Percentiles rank a stretch among this genome's conserved stretches.
phyloP scores from a whole-genome alignment of 37 sponge, comb jelly and placozoan genomes.

The Dysidea cf. avara region DNA sequence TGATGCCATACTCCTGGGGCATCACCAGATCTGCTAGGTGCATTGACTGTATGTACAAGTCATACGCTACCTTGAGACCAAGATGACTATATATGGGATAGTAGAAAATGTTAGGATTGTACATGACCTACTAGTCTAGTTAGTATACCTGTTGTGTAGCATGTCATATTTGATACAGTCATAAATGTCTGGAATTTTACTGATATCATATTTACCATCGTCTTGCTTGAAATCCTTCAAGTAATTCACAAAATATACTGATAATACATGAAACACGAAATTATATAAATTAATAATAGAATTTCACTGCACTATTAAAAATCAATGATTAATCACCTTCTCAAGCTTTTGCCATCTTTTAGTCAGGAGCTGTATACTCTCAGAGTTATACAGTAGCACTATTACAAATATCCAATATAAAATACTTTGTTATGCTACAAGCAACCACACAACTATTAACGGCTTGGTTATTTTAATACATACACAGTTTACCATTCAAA shows the following conservation, averaged over 20 bases:
- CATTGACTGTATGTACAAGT: constrained; percentile 58
- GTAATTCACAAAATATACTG: neutral
- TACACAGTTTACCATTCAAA: no score
- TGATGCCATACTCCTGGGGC: constrained; percentile 98
- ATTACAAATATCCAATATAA: no score
- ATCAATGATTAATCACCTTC: no score
- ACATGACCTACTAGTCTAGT: neutral
- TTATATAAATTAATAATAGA: no score
- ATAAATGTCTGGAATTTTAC: constrained; percentile 95
- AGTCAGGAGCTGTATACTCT: constrained; percentile 71
- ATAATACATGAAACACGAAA: no score
- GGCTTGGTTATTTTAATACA: no score
- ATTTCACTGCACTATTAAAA: no score
- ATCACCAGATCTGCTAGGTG: constrained; percentile 90
- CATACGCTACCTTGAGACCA: constrained; percentile 33
- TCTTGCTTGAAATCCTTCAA: constrained; percentile 65
- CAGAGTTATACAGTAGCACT: neutral
- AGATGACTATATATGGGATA: constrained; percentile 32
- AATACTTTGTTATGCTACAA: no score
- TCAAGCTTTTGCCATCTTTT: constrained; percentile 83
- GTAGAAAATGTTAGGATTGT: constrained; percentile 1
- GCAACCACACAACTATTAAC: no score
- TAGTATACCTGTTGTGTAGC: constrained; percentile 79
- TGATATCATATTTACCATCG: constrained; percentile 86
- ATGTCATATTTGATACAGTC: constrained; percentile 95